A percentile compares a stretch with the other conserved stretches of the same genome.
phyloP scores from a whole-genome alignment of 2,797 vertebrate species.

The Rhinophrynus dorsalis region DNA sequence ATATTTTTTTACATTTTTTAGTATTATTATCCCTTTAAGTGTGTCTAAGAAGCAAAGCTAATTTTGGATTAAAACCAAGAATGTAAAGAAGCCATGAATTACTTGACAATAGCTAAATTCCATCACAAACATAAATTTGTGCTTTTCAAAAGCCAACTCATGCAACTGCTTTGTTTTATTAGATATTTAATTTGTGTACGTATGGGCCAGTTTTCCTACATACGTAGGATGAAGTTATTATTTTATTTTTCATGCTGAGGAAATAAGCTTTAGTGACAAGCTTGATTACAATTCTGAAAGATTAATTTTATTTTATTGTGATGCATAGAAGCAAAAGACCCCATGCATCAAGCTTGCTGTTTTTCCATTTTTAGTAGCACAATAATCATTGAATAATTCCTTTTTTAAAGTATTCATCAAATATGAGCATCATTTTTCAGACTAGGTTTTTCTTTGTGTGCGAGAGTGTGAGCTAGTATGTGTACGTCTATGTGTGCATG shows the following conservation, averaged over 20 bases:
- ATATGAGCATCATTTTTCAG: no score
- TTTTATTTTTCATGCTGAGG: background rate
- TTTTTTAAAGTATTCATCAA: no score
- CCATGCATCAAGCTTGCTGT: background rate
- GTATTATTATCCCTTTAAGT: no score
- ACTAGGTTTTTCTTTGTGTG: no score
- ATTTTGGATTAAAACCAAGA: background rate
- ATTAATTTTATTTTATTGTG: background rate
- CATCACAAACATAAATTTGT: constrained; percentile 3
- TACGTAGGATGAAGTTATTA: background rate
- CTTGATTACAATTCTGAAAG: background rate
- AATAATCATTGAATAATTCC: background rate
- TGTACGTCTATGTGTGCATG: no score
- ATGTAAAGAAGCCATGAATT: background rate
- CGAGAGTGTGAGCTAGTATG: no score
- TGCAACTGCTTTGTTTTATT: background rate
- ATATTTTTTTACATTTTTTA: no score
- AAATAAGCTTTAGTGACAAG: constrained; percentile 1
- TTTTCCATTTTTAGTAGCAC: background rate
- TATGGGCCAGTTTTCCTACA: background rate
- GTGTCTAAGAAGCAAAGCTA: background rate
- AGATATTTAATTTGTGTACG: background rate
- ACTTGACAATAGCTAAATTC: background rate
- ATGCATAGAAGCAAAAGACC: background rate
- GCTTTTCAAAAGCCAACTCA: background rate